Evolutionary conservation across 2,113 vertebrate genomes (phyloP).

Genomic region (Corvus cornix): DNA sequence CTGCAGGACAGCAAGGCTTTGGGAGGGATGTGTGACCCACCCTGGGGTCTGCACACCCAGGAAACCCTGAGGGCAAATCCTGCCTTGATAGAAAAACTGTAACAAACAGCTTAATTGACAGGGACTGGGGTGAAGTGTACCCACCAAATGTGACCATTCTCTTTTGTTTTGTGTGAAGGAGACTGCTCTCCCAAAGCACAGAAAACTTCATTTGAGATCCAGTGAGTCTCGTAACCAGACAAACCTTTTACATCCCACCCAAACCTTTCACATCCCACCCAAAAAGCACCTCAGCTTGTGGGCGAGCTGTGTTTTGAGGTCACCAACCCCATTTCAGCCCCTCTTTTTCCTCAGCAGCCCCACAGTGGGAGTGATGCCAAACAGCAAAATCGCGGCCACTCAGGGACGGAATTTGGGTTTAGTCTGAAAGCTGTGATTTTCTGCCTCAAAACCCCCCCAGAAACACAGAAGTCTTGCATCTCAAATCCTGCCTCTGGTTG

Average conservation of each 20-base stretch:
- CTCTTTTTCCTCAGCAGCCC: neutral
- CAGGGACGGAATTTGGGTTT: neutral
- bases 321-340: neutral
- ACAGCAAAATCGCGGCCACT: fast-evolving
- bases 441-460: fast-evolving
- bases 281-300: neutral
- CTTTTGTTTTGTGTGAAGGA: neutral
- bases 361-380: fast-evolving
- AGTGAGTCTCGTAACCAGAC: neutral
- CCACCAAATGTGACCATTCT: neutral
- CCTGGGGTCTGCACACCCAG: neutral
- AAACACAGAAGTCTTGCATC: fast-evolving
- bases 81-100: neutral
- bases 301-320: neutral
- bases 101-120: neutral
- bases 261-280: neutral
- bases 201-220: neutral
- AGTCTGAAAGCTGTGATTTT: neutral
- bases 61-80: neutral
- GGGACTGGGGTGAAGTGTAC: neutral
- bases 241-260: neutral
- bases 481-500: neutral
- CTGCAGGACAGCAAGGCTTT: neutral
- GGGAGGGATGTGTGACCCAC: neutral
- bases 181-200: neutral